Base-by-base conservation (phyloP, 2,113 vertebrate species). In the Brachyistius frenatus region DNA sequence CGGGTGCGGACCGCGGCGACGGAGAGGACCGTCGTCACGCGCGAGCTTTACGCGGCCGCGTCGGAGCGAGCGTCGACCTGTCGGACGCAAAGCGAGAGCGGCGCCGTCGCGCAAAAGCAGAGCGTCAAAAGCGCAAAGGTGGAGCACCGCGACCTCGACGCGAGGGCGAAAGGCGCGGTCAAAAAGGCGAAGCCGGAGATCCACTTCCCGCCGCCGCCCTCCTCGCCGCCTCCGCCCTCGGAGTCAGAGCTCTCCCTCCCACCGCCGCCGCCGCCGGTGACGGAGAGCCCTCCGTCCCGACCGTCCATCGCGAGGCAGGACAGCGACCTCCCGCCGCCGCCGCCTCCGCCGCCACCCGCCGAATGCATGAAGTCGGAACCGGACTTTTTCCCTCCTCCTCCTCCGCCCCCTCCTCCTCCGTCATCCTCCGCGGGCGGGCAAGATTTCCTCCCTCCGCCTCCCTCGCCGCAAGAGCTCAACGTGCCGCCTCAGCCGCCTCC, bases 241-340 rank as follows among this genome's bases (percentile, higher is more conserved):
- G 96, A 97, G 88, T 94, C 94, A 4, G 96, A 97, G 86, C 91
- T 96, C 68, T 96, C 95, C 54, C 94, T 97, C 46, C 96, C 96
- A 69, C 95, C 96, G 5, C 96, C 96, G 1, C 96, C 96, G 6
- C 94, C 95, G 2, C 93, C 94, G 1, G 91, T 95, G 73, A 77
- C 88, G n/a, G 89, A 94, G 67, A 88, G 30, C 60, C 83, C 86
- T 1, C 80, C 91, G 6, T 92, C 85, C 31, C 47, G 32, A 16
- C 78, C 90, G 53, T 80, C 90, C 11, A 80, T 87, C 54, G 88
- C 87, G 75, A 95, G 90, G 64, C 86, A 92, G 80, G 96, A 96
- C 66, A 93, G 85, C 23, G 95, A 97, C 74, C 90, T 90, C 74
- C 94, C 94, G n/a, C 92, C 92, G 32, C 91, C 89, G 16, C 94